A percentile compares a stretch with the other conserved stretches of the same genome.
These are phyloP conservation scores for Pelosia muscerda DNA, from an alignment of 2,888 invertebrate species.

Conservation along the genomic window DNA sequence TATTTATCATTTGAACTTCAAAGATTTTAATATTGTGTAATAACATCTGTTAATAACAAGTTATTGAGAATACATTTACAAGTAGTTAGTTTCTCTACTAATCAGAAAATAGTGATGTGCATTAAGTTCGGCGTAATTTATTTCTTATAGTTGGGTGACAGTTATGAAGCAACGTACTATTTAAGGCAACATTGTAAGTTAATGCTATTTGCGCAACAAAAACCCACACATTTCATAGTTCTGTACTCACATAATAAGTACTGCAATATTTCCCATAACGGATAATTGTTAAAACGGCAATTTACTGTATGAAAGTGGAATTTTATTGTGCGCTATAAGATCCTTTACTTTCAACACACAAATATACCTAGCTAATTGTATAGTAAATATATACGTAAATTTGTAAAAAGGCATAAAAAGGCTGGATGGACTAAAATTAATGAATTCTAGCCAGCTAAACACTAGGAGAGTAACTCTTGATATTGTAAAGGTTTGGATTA, in stretches of 20 bases:
- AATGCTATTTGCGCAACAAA: slow-evolving; percentile 28
- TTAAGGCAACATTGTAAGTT: slow-evolving; percentile 33
- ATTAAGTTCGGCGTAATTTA: slow-evolving; percentile 25
- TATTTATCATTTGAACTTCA: slow-evolving; percentile 40
- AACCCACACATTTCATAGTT: slow-evolving; percentile 35
- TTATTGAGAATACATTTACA: slow-evolving; percentile 16
- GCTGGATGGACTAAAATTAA: too few relatives aligned
- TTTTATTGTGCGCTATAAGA: not conserved
- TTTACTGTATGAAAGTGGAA: not conserved
- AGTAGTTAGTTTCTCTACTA: slow-evolving; percentile 23
- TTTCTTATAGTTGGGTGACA: slow-evolving; percentile 41
- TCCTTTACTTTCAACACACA: not conserved
- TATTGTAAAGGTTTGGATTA: too few relatives aligned
- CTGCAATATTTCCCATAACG: slow-evolving; percentile 23
- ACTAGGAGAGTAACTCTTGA: too few relatives aligned
- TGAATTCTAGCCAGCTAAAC: too few relatives aligned
- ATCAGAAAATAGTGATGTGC: slow-evolving; percentile 18
- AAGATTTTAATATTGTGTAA: slow-evolving; percentile 35
- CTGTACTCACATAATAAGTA: slow-evolving; percentile 19
- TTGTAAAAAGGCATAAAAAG: not conserved
- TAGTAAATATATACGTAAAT: not conserved
- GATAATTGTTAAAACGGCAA: slow-evolving; percentile 17
- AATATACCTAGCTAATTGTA: not conserved
- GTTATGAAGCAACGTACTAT: slow-evolving; percentile 23
- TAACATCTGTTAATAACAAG: slow-evolving; percentile 32